Conservation (phyloP, 2,888 invertebrate species). For the Agrotis segetum region DNA sequence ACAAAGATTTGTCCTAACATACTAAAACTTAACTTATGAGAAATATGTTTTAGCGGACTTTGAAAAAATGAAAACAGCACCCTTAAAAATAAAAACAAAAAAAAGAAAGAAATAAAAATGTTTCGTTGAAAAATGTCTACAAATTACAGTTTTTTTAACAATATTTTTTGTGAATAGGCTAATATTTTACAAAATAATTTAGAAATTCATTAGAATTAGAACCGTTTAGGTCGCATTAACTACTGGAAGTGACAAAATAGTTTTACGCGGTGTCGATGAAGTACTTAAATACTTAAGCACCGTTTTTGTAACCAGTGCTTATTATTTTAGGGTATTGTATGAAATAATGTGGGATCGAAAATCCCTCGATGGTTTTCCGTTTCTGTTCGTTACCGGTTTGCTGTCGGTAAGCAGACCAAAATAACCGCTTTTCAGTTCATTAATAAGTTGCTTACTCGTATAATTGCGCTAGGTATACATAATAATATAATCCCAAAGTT, state of each 20-base stretch:
- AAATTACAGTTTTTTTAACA: background rate
- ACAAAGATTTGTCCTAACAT: slow-evolving; percentile 55
- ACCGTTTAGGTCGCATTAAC: slow-evolving; percentile 5
- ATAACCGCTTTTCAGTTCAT: too few relatives aligned
- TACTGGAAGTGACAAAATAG: slow-evolving; percentile 50
- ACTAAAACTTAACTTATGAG: background rate
- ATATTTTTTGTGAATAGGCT: too few relatives aligned
- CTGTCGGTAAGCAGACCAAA: too few relatives aligned
- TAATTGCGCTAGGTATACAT: too few relatives aligned
- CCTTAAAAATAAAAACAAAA: background rate
- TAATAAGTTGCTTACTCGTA: too few relatives aligned
- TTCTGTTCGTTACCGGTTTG: too few relatives aligned
- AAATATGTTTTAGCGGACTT: too few relatives aligned
- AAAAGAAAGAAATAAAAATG: too few relatives aligned
- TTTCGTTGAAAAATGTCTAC: background rate
- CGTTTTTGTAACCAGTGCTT: slow-evolving; percentile 32
- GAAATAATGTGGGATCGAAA: slow-evolving; percentile 17
- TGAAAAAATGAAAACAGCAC: background rate
- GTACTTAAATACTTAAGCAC: slow-evolving; percentile 30
- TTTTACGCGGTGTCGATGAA: slow-evolving; percentile 5
- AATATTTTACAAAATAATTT: background rate
- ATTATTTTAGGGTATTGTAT: slow-evolving; percentile 28
- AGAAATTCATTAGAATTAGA: background rate
- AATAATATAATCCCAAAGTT: too few relatives aligned
- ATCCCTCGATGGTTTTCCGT: slow-evolving; percentile 1